Evolutionary conservation across 2,113 vertebrate genomes (phyloP), one percentile per base, ranked within the genome.

Genomic region (Anoura caudifer): DNA sequence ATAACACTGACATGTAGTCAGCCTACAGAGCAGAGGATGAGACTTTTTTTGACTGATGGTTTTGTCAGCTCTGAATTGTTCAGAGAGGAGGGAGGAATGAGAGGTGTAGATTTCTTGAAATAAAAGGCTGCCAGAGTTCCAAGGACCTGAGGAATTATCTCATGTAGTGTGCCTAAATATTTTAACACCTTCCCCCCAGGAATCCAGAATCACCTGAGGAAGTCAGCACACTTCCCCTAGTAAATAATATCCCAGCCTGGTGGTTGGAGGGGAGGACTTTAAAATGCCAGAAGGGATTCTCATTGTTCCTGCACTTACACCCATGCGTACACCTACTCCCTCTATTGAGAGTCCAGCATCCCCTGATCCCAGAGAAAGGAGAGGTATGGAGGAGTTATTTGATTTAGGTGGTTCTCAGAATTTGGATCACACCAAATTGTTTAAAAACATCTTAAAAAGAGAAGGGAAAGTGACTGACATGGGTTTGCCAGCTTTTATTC

Each of bases 61-160:
- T 87, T 94, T 87, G 38, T 86, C n/a, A 63, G 4, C 12, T 77
- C 45, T 82, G 72, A 41, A n/a, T 83, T 87, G 38, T 67, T 90
- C 3, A 86, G 54, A 89, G 33, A 54, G 24, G 61, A 76, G 10
- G 17, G 38, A 79, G 22, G 15, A 89, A 50, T 36, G 52, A 63
- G 85, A 90, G 28, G 1, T 54, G 3, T 65, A 50, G 52, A 45
- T 80, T 90, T 15, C n/a, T 69, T 90, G 82, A 94, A 84, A 73
- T 87, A 9, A 67, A 8, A 75, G 90, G 67, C 28, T 90, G 2
- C 73, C 47, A 41, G 31, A 81, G 22, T 96, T 88, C 16, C 43
- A 63, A 16, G 38, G 52, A 56, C 24, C 33, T 65, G 63, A 54
- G 63, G 52, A 65, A 50, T 90, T 50, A 75, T 26, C 59, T 69